Conservation (phyloP, 2,113 vertebrate species). For the Scophthalmus maximus region DNA sequence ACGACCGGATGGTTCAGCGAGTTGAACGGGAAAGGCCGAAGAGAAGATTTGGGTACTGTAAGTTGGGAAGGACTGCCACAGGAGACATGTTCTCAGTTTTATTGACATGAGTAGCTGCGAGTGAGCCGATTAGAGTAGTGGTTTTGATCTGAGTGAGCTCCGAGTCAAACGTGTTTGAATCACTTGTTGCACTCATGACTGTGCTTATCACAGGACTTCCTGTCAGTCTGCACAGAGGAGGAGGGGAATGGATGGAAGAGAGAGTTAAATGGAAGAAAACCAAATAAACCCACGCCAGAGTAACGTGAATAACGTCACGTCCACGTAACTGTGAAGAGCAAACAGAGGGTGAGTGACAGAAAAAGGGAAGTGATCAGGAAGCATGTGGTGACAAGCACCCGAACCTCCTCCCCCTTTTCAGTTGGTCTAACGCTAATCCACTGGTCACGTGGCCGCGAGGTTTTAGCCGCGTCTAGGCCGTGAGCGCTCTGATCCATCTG, state of each 20-base stretch:
- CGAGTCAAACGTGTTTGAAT: slow-evolving; percentile 59
- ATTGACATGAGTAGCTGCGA: slow-evolving; percentile 48
- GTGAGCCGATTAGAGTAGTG: slow-evolving; percentile 38
- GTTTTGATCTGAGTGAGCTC: slow-evolving; percentile 43
- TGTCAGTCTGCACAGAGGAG: not conserved
- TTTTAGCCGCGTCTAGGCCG: slow-evolving; percentile 64
- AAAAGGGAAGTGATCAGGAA: slow-evolving; percentile 76
- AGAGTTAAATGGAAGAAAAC: not conserved
- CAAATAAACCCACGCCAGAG: no score
- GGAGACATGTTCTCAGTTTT: slow-evolving; percentile 35
- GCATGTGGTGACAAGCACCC: slow-evolving; percentile 61
- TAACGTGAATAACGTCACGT: no score
- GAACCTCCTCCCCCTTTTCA: slow-evolving; percentile 67
- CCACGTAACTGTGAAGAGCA: not conserved
- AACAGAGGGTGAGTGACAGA: slow-evolving; percentile 29
- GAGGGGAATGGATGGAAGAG: not conserved
- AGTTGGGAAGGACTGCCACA: not conserved
- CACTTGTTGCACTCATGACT: slow-evolving; percentile 20
- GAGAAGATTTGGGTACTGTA: not conserved
- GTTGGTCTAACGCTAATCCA: slow-evolving; percentile 76
- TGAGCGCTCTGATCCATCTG: slow-evolving; percentile 71
- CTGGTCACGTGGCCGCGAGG: slow-evolving; percentile 73
- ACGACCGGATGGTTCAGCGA: slow-evolving; percentile 16
- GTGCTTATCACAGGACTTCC: slow-evolving; percentile 15
- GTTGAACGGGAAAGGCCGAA: not conserved